phyloP scores from a whole-genome alignment of 2,113 vertebrate species.

The Dasyurus viverrinus region DNA sequence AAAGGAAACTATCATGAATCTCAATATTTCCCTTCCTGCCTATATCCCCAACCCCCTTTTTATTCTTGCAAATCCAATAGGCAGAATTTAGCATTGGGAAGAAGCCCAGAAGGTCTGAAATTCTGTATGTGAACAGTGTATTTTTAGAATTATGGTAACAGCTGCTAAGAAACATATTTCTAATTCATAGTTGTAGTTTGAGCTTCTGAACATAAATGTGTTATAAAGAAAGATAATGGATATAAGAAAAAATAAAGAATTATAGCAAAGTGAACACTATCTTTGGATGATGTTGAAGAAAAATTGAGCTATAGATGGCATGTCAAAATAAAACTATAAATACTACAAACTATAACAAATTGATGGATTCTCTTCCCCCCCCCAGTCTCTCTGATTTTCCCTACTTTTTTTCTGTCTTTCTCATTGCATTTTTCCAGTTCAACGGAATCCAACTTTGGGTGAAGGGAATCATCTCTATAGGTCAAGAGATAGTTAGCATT shows the following conservation, averaged over 20 bases:
- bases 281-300: slow-evolving; percentile 68
- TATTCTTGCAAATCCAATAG: slow-evolving; percentile 59
- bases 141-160: slow-evolving; percentile 79
- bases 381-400: neutral
- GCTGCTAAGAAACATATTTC: slow-evolving; percentile 77
- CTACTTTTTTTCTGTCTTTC: neutral
- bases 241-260: slow-evolving; percentile 59
- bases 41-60: neutral
- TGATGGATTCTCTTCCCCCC: slow-evolving; percentile 14
- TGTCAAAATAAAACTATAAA: slow-evolving; percentile 72
- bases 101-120: slow-evolving; percentile 77
- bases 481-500: neutral
- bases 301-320: slow-evolving; percentile 69
- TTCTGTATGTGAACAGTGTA: slow-evolving; percentile 67
- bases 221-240: slow-evolving; percentile 62
- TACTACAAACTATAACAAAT: slow-evolving; percentile 59
- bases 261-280: slow-evolving; percentile 73
- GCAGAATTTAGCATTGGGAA: slow-evolving; percentile 71
- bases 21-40: slow-evolving; percentile 41
- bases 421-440: neutral
- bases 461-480: neutral
- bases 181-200: slow-evolving; percentile 70
- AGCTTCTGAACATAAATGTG: slow-evolving; percentile 69
- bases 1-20: slow-evolving; percentile 64
- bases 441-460: neutral